phyloP scores from a whole-genome alignment of 2,113 vertebrate species.

The Pelecanus crispus region DNA sequence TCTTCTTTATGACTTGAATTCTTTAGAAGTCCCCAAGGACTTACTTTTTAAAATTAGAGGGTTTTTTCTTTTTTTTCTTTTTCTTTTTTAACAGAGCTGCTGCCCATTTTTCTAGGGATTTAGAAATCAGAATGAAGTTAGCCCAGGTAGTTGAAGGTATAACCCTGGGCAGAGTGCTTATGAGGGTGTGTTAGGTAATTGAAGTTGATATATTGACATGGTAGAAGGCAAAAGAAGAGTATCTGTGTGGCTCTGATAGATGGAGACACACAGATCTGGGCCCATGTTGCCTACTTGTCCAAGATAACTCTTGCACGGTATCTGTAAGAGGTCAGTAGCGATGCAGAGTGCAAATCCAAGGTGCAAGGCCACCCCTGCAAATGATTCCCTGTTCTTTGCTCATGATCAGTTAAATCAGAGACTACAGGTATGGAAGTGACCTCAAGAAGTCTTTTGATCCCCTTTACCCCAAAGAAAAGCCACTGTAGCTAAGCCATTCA shows the following conservation, averaged over 20 bases:
- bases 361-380: not conserved
- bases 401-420: not conserved
- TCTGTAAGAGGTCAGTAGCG: not conserved
- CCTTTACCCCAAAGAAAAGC: not conserved
- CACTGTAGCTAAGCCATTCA: not conserved
- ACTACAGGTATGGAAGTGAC: not conserved
- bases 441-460: too few relatives aligned
- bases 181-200: not conserved
- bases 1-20: not conserved
- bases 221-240: not conserved
- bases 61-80: not conserved
- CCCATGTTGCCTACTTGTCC: rapidly evolving
- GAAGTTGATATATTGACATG: not conserved
- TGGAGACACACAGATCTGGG: not conserved
- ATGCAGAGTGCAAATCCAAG: not conserved
- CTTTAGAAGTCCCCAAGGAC: not conserved
- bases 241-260: not conserved
- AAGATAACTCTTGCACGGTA: not conserved
- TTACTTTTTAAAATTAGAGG: not conserved
- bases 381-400: not conserved
- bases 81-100: not conserved
- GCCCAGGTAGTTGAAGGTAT: not conserved
- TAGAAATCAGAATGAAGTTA: not conserved
- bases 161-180: not conserved
- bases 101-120: not conserved